Conservation (phyloP, 2,113 vertebrate species). For the Chroicocephalus ridibundus region DNA sequence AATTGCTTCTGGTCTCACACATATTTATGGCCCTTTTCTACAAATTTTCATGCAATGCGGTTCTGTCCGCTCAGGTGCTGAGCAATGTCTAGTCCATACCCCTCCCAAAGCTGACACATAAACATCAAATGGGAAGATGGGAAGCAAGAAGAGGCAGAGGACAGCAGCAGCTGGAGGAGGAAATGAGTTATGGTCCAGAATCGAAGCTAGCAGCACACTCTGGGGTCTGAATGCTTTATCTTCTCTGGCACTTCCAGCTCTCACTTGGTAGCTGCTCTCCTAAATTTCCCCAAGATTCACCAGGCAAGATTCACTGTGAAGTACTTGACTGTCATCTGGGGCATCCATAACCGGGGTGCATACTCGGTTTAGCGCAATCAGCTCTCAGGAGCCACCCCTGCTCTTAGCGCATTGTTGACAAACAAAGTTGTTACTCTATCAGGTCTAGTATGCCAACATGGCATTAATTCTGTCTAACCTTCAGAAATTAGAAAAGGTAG, state of each 20-base stretch:
- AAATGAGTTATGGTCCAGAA: not conserved
- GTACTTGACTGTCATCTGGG: not conserved
- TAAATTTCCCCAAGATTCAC: not conserved
- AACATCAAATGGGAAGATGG: not conserved
- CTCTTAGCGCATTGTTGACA: conserved; percentile 20
- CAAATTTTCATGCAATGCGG: not conserved
- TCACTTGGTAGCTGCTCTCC: not conserved
- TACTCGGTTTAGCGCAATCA: not conserved
- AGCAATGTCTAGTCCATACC: not conserved
- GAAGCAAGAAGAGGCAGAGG: not conserved
- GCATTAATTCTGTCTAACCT: conserved; percentile 69
- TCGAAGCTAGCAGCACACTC: not conserved
- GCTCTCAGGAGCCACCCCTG: not conserved
- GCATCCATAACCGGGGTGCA: not conserved
- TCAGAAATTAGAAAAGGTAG: conserved; percentile 72
- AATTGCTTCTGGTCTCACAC: not conserved
- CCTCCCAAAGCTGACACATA: not conserved
- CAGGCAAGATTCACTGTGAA: not conserved
- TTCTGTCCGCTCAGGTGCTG: not conserved
- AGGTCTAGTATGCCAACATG: conserved; percentile 40
- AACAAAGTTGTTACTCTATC: conserved; percentile 45
- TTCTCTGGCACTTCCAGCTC: not conserved
- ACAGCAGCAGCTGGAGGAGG: not conserved
- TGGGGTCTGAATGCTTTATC: not conserved
- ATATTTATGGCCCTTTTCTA: not conserved